A percentile compares a stretch with the other conserved stretches of the same genome.
Conservation (phyloP, 1,140 invertebrate species). For the Caenorhabditis briggsae region DNA sequence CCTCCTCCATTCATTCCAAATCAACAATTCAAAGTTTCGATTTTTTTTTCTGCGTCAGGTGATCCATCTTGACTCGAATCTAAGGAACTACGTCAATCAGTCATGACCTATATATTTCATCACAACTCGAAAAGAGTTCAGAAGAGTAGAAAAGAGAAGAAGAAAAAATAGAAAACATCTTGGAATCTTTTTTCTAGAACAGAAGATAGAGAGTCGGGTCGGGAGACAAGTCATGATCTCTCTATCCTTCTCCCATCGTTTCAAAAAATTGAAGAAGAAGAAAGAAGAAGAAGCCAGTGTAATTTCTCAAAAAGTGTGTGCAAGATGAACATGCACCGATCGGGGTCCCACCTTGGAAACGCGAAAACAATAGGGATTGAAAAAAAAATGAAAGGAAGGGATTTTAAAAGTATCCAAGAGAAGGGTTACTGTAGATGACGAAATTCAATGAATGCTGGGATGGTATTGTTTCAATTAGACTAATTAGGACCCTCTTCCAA, state of each 20-base stretch:
- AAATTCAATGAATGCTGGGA: no score
- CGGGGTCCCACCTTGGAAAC: neutral
- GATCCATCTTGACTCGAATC: neutral
- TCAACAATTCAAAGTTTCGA: conserved; percentile 41
- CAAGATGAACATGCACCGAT: conserved; percentile 48
- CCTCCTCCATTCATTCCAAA: neutral
- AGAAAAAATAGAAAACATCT: neutral
- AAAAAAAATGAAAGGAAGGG: neutral
- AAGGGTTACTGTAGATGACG: no score
- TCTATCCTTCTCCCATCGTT: conserved; percentile 9
- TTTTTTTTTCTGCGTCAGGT: conserved; percentile 26
- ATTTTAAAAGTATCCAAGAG: no score
- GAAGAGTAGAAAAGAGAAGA: neutral
- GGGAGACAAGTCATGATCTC: conserved; percentile 30
- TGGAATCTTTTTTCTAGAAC: neutral
- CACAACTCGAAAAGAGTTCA: neutral
- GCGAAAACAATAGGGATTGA: conserved; percentile 28
- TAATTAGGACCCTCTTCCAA: no score
- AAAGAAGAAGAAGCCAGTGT: conserved; percentile 24
- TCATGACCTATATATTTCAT: conserved; percentile 35
- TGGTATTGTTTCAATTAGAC: no score
- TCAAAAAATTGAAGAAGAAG: neutral
- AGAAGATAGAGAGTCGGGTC: conserved; percentile 34
- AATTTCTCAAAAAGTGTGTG: conserved; percentile 33
- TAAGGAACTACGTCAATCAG: conserved; percentile 5